phyloP scores from a whole-genome alignment of 2,888 invertebrate species.

The Teleiodes luculella region DNA sequence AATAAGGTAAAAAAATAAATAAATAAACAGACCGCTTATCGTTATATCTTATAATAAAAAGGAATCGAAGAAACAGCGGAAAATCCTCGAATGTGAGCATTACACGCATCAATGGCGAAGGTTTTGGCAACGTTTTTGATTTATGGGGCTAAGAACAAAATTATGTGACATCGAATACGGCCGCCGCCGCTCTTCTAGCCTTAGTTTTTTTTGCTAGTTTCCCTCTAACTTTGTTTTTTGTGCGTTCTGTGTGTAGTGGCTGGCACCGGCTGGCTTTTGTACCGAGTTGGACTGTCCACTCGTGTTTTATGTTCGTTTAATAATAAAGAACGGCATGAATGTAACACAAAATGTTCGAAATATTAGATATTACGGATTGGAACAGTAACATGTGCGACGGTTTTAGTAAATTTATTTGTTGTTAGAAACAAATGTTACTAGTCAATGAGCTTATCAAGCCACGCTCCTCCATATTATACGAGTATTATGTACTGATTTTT shows the following conservation, averaged over 20 bases:
- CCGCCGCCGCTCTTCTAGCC: conserved; percentile 3
- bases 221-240: conserved; percentile 2
- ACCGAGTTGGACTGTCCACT: background rate
- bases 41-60: background rate
- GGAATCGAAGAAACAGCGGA: background rate
- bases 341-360: background rate
- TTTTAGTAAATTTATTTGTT: too few species aligned
- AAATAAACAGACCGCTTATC: background rate
- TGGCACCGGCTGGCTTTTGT: conserved; percentile 3
- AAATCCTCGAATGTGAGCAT: conserved; percentile 1
- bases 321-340: background rate
- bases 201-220: conserved; percentile 11
- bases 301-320: background rate
- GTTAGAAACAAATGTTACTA: too few species aligned
- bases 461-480: too few species aligned
- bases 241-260: background rate
- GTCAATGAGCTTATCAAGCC: too few species aligned
- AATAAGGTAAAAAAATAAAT: background rate
- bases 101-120: conserved; percentile 14
- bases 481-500: too few species aligned
- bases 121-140: conserved; percentile 19
- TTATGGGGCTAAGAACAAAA: conserved; percentile 18
- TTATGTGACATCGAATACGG: conserved; percentile 12
- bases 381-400: too few species aligned
- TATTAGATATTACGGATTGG: too few species aligned